Evolutionary conservation across 1,140 invertebrate genomes (phyloP), one percentile per base, ranked within the genome.

Genomic region (Anastatus disparis): DNA sequence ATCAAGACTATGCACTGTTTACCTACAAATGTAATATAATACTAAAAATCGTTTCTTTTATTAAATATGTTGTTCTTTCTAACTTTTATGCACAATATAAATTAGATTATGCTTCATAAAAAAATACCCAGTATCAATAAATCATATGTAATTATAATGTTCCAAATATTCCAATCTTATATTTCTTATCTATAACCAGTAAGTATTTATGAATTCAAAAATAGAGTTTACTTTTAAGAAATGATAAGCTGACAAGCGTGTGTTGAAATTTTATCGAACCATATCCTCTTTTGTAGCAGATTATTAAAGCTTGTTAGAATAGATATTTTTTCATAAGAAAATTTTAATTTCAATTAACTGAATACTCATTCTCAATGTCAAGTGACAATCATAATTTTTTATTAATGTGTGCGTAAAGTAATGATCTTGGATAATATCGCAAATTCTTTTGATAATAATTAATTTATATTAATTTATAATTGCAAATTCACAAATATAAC

Each of bases 101-200:
- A 38, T 40, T 58, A 9, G 2, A 27, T 44, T 29, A n/a, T 17
- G 29, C 29, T 27, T n/a, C 31, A 53, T 29, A 29, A 2, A 29
- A 4, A 29, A 55, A 55, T n/a, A 27, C 35, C 22, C 35, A 1
- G 22, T 17, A 20, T 10, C 17, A 48, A 13, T 53, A 53, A 29
- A 53, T 27, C 8, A 27, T 15, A 42, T 10, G 12, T 13, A 27
- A 35, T 42, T 27, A 38, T 55, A 22, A 8, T 29, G 53, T 46
- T 67, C 48, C 15, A 56, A 67, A 67, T 67, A 67, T 55, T 56
- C 13, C 4, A 44, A 24, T 56, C 38, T 27, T 40, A 9, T n/a
- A 48, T 27, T 20, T 38, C 31, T 52, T 64, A 52, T 52, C 61
- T 40, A 15, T 27, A n/a, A n/a, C n/a, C n/a, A n/a, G 13, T 26